phyloP scores from a whole-genome alignment of 2,888 invertebrate species.

The Drosophila quinaria region DNA sequence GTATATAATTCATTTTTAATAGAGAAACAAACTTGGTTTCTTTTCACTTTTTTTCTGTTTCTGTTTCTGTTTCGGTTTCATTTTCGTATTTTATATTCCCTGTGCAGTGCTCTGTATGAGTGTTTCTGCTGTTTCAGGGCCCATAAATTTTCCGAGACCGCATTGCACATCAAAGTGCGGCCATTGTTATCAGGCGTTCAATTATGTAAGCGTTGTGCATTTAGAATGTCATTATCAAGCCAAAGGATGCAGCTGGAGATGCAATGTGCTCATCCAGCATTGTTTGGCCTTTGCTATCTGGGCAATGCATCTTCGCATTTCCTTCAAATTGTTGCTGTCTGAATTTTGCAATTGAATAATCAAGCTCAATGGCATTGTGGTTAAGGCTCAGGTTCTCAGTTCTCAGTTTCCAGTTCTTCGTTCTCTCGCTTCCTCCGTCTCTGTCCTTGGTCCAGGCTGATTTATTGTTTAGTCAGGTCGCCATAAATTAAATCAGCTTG shows the following conservation, averaged over 20 bases:
- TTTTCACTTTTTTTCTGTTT: constrained; percentile 6
- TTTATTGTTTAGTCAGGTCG: constrained; percentile 68
- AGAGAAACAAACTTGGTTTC: constrained; percentile 68
- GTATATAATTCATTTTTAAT: constrained; percentile 79
- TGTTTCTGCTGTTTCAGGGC: constrained; percentile 12
- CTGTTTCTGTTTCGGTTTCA: neutral
- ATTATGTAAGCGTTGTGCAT: constrained; percentile 69
- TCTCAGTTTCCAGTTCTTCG: too few relatives aligned
- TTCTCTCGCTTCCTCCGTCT: neutral
- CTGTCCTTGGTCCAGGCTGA: constrained; percentile 40
- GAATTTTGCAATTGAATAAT: constrained; percentile 77
- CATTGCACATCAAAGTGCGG: constrained; percentile 40
- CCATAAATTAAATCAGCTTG: constrained; percentile 67
- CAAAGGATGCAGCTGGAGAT: constrained; percentile 35
- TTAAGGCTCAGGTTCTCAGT: neutral
- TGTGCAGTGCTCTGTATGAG: neutral
- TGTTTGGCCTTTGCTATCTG: constrained; percentile 52
- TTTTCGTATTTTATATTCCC: constrained; percentile 6
- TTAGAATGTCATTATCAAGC: constrained; percentile 69
- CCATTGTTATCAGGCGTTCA: constrained; percentile 64
- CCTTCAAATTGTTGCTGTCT: constrained; percentile 67
- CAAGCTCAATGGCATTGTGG: constrained; percentile 66
- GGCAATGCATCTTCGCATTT: constrained; percentile 68
- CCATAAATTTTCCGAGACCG: constrained; percentile 54
- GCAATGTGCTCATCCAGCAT: constrained; percentile 14